Evolutionary conservation across 1,140 invertebrate species (phyloP).

Genomic region (Nephila pilipes): DNA sequence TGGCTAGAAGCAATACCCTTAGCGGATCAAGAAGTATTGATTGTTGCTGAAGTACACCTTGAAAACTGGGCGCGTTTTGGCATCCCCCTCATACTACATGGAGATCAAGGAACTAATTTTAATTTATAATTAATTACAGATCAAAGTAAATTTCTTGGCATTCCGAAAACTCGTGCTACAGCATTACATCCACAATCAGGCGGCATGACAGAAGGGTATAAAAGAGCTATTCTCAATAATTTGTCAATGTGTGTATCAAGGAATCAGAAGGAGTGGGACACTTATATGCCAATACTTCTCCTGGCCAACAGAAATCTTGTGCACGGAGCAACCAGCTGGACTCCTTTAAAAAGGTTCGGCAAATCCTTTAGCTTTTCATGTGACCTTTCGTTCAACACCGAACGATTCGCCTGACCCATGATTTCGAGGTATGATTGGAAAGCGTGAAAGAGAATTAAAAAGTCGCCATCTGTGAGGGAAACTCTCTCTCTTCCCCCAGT

Average conservation of each 20-base stretch:
- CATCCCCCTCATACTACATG: background rate
- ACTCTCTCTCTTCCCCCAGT: no score
- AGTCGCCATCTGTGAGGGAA: no score
- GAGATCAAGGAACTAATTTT: background rate
- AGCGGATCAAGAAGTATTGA: background rate
- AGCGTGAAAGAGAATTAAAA: background rate
- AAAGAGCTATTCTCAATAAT: background rate
- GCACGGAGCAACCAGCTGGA: background rate
- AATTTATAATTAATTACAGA: background rate
- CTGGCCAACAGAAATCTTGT: background rate
- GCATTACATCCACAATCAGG: background rate
- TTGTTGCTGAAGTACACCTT: no score
- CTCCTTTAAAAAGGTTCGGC: background rate
- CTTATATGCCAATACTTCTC: background rate
- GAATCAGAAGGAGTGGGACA: conserved; percentile 6
- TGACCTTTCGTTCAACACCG: background rate
- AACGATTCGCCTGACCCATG: background rate
- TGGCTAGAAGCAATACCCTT: background rate
- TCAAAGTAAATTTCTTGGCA: background rate
- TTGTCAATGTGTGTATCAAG: background rate
- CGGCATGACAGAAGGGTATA: background rate
- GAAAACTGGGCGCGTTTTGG: background rate
- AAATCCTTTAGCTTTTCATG: background rate
- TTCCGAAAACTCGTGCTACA: no score
- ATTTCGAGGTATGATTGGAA: background rate